Conservation (phyloP, 2,113 vertebrate genomes). For the Oenanthe melanoleuca region DNA sequence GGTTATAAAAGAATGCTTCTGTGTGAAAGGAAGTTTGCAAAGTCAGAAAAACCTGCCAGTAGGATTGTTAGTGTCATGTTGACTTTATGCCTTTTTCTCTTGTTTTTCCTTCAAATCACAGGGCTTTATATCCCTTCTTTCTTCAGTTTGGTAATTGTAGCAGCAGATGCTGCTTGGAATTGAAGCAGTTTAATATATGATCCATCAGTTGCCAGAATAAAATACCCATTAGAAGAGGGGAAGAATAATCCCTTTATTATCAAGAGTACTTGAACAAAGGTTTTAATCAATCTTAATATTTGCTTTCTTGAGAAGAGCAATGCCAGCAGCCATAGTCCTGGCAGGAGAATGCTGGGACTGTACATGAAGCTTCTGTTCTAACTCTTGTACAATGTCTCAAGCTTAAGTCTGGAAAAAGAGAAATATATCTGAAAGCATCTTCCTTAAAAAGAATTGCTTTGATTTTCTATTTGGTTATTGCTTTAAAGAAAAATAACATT, state of each 20-base stretch:
- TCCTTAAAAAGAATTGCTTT: not conserved
- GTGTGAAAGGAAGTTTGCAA: not conserved
- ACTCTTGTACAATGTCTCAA: not conserved
- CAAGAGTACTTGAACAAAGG: constrained; percentile 70
- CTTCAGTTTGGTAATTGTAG: constrained; percentile 18
- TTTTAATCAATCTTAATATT: constrained; percentile 74
- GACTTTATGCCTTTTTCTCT: not conserved
- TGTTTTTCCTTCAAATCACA: not conserved
- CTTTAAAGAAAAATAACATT: not conserved
- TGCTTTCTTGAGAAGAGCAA: constrained; percentile 64
- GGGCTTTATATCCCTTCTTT: not conserved
- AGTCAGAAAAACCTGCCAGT: not conserved
- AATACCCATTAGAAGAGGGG: constrained; percentile 29
- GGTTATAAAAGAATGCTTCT: not conserved
- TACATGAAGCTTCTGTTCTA: not conserved
- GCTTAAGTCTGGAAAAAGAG: not conserved
- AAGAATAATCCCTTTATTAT: constrained; percentile 71
- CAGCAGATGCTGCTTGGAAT: constrained; percentile 71
- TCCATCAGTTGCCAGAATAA: constrained; percentile 70
- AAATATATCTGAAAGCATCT: not conserved
- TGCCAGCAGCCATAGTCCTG: constrained; percentile 17
- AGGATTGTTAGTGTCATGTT: not conserved
- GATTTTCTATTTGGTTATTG: not conserved
- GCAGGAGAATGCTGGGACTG: not conserved
- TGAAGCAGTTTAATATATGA: constrained; percentile 69